Base-by-base conservation (phyloP, 2,113 vertebrate genomes). In the Macquaria ambigua region DNA sequence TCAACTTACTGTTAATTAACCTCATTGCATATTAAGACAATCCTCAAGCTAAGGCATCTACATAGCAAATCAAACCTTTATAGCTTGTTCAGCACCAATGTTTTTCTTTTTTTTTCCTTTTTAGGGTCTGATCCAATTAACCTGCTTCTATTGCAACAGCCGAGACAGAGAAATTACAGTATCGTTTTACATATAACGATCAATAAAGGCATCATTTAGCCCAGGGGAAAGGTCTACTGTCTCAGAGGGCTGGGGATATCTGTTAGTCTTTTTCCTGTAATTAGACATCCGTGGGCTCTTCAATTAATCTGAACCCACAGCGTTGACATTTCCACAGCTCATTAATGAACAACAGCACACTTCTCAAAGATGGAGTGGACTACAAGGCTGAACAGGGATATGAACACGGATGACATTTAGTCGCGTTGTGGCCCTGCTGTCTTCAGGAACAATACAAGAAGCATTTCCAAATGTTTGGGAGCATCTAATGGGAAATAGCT, bases 191-290 rank as follows among this genome's bases (percentile, higher is more conserved):
- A 71, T 74, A 59, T 48, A 76, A 75, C 31, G 64, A 94, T 95
- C 93, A 94, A 94, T 93, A 92, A 91, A 58, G 77, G 58, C 64
- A 87, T 91, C 84, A 89, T 91, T 94, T 89, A 81, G 90, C 93
- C 90, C 69, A 2, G 76, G 83, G 75, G 83, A 81, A 69, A 86
- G 43, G 70, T 81, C 66, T 55, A 23, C 90, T 69, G 68, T 93
- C 90, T 88, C 70, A 67, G 48, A 86, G 76, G 85, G 75, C 52
- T 79, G 85, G n/a, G 52, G 56, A 88, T 92, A 90, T 93, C 93
- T 91, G 87, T 73, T 75, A 90, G 87, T 91, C 85, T 90, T 92
- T 90, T 90, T 88, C 87, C 90, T 87, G 86, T 94, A 95, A 95
- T 95, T 92, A 92, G 74, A 86, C 72, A 34, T 93, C 88, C 62